Percentiles rank a stretch among this genome's conserved stretches.
Conservation (phyloP, 2,797 vertebrate species). For the Tauraco hartlaubi region DNA sequence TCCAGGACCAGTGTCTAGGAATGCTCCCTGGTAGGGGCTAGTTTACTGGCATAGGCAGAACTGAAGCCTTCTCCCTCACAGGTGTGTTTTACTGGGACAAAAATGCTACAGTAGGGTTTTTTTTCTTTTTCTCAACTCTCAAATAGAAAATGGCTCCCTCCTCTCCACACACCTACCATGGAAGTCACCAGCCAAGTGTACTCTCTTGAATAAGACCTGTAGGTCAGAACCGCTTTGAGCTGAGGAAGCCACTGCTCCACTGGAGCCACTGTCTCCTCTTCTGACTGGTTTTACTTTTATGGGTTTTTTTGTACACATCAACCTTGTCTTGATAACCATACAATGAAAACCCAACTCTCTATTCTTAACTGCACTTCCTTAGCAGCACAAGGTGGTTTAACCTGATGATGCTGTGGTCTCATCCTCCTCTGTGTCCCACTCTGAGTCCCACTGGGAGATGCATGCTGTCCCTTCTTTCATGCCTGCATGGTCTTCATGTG, state of each 20-base stretch:
- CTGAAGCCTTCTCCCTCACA: not conserved
- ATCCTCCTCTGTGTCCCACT: not conserved
- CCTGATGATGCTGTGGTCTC: not conserved
- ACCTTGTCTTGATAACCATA: not conserved
- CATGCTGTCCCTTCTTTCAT: not conserved
- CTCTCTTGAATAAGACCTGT: not conserved
- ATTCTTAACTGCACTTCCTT: not conserved
- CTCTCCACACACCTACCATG: not conserved
- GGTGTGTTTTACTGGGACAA: not conserved
- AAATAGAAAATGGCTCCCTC: not conserved
- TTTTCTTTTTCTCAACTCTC: not conserved
- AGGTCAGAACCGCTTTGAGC: not conserved
- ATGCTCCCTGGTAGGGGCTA: rapidly evolving
- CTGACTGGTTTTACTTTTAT: not conserved
- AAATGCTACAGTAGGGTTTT: not conserved
- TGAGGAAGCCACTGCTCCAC: not conserved
- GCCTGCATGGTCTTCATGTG: not conserved
- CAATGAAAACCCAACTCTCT: not conserved
- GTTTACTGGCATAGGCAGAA: not conserved
- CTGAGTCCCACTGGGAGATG: not conserved
- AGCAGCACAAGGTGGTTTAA: not conserved
- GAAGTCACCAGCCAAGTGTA: not conserved
- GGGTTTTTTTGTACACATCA: not conserved
- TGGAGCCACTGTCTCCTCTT: not conserved
- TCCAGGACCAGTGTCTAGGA: not conserved